A percentile compares a stretch with the other conserved stretches of the same genome.
These are phyloP conservation scores for Mus pahari DNA, from an alignment of 2,113 vertebrate species.

Conservation along the genomic window DNA sequence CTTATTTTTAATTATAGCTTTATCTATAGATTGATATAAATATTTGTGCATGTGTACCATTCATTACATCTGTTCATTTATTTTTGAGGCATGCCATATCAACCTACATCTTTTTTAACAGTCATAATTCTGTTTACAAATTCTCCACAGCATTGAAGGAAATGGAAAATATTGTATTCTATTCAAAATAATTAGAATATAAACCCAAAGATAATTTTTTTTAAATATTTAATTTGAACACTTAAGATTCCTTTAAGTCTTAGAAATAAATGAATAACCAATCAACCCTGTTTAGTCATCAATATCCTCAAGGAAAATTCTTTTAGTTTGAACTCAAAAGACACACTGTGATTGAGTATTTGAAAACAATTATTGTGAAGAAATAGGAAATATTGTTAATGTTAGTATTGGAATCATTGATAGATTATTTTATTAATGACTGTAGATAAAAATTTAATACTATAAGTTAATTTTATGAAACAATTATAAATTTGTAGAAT, in stretches of 20 bases:
- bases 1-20: not conserved
- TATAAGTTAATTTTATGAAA: slow-evolving; percentile 51
- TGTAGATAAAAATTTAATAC: not conserved
- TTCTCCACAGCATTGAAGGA: not conserved
- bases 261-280: slow-evolving; percentile 27
- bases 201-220: slow-evolving; percentile 24
- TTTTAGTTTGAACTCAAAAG: slow-evolving; percentile 22
- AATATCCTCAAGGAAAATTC: not conserved
- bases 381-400: slow-evolving; percentile 18
- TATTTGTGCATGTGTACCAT: slow-evolving; percentile 54
- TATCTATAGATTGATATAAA: not conserved
- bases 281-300: not conserved
- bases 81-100: slow-evolving; percentile 21
- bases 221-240: slow-evolving; percentile 54
- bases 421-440: not conserved
- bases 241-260: not conserved
- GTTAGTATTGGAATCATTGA: not conserved
- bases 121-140: slow-evolving; percentile 23
- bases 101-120: not conserved
- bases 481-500: slow-evolving; percentile 17
- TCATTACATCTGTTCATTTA: slow-evolving; percentile 66
- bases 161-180: slow-evolving; percentile 35
- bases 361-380: not conserved
- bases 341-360: not conserved
- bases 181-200: slow-evolving; percentile 64